These are phyloP conservation scores for Halcyon badia DNA, from an alignment of 2,797 vertebrate species.

Conservation along the genomic window DNA sequence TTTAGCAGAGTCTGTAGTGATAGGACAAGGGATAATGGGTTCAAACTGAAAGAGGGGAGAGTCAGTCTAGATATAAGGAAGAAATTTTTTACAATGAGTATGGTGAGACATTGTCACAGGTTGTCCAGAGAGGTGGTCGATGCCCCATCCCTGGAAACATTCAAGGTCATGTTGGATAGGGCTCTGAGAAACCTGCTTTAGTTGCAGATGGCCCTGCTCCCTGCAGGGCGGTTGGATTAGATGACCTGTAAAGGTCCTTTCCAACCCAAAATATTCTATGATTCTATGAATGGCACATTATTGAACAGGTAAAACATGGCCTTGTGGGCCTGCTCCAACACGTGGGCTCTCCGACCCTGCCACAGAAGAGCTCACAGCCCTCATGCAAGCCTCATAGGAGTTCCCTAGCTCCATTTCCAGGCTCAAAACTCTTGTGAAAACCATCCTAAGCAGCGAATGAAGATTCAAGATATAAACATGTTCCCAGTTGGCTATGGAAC, in stretches of 20 bases:
- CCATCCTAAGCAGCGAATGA: not conserved
- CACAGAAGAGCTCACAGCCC: not conserved
- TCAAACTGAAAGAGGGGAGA: not conserved
- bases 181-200: not conserved
- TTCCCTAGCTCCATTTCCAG: not conserved
- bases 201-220: not conserved
- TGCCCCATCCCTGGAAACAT: not conserved
- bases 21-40: not conserved
- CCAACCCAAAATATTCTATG: not conserved
- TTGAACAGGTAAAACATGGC: not conserved
- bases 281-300: not conserved
- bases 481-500: not conserved
- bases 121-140: not conserved
- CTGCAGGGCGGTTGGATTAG: not conserved
- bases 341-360: not conserved
- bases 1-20: not conserved
- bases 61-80: not conserved
- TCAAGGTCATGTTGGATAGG: not conserved
- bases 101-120: not conserved
- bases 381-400: not conserved
- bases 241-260: not conserved
- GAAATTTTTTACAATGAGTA: rapidly evolving
- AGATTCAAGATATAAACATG: not conserved
- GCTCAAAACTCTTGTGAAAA: not conserved
- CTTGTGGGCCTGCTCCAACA: not conserved